Percentiles rank a stretch among this genome's conserved stretches.
phyloP scores from a whole-genome alignment of 2,797 vertebrate genomes.

The Fistularia commersonii region DNA sequence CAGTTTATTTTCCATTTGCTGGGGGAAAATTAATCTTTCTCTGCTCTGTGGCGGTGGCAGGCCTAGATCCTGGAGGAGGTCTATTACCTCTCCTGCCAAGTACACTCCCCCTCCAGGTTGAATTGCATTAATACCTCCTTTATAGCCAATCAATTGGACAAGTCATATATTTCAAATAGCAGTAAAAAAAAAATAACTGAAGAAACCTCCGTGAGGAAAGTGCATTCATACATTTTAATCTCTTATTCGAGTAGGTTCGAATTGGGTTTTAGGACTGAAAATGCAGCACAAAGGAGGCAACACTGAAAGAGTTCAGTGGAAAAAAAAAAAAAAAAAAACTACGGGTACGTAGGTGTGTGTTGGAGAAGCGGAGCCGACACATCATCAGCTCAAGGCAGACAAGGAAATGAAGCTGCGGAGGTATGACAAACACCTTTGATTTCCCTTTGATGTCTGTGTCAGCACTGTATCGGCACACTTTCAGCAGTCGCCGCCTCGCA shows the following conservation, averaged over 20 bases:
- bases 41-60: slow-evolving; percentile 44
- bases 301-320: slow-evolving; percentile 24
- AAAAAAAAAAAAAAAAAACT: slow-evolving; percentile 22
- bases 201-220: slow-evolving; percentile 52
- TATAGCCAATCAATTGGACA: slow-evolving; percentile 66
- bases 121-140: slow-evolving; percentile 68
- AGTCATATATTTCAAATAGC: slow-evolving; percentile 54
- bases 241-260: slow-evolving; percentile 55
- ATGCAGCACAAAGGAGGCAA: slow-evolving; percentile 35
- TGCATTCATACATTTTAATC: slow-evolving; percentile 56
- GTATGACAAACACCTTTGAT: slow-evolving; percentile 60
- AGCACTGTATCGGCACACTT: slow-evolving; percentile 41
- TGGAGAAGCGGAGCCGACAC: slow-evolving; percentile 26
- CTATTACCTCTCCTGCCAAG: slow-evolving; percentile 70
- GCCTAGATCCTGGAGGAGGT: slow-evolving; percentile 61
- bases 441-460: slow-evolving; percentile 54
- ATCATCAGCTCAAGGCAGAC: slow-evolving; percentile 34
- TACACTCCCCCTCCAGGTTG: slow-evolving; percentile 65
- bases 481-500: slow-evolving; percentile 24
- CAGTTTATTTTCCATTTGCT: slow-evolving; percentile 67
- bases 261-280: slow-evolving; percentile 50
- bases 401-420: slow-evolving; percentile 42
- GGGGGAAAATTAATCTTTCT: slow-evolving; percentile 59
- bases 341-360: slow-evolving; percentile 14
- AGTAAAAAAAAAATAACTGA: slow-evolving; percentile 59